Base-by-base conservation (phyloP, 2,888 invertebrate species). In the Erannis defoliaria region DNA sequence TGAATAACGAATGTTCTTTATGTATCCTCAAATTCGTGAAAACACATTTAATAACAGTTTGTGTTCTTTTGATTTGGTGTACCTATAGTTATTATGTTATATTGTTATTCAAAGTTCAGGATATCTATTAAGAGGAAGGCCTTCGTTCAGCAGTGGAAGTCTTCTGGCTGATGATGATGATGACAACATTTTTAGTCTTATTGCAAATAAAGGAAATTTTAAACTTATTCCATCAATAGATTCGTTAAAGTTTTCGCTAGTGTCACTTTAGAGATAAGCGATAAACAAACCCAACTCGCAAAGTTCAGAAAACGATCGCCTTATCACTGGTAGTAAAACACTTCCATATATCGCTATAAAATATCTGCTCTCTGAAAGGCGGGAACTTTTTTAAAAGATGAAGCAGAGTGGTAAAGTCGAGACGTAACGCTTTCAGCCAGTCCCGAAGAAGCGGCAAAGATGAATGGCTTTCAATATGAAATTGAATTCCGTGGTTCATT, bases 401-500 rank as follows among this genome's bases (percentile, higher is more conserved):
- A 80, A 85, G 80, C 82, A 81, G 83, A 86, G 86, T 86, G 84
- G 84, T 80, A 83, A 89, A 89, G 89, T 90, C 87, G 88, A 83
- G 85, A 85, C 86, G 90, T 90, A 89, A 88, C 89, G 82, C 86
- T 90, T 86, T 88, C 86, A 90, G 86, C 80, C 85, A 84, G 80
- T 86, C 85, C 77, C 86, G 86, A 85, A 90, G 86, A 88, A 86
- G 90, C 90, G 89, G 89, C 89, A 90, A 91, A 92, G 93, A 93
- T 92, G 92, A 93, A 93, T 92, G 91, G 93, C 92, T 94, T 94
- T 94, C 94, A 94, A 94, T 94, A 94, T 94, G 94, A 94, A 94
- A 94, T 94, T 94, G 94, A 94, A 94, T 94, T 94, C 94, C 93
- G 94, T 93, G 94, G 94, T 94, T 94, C 94, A 94, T 94, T 94